A percentile compares a stretch with the other conserved stretches of the same genome.
These are phyloP conservation scores for Zonotrichia albicollis DNA, from an alignment of 2,797 vertebrate genomes.

Conservation along the genomic window DNA sequence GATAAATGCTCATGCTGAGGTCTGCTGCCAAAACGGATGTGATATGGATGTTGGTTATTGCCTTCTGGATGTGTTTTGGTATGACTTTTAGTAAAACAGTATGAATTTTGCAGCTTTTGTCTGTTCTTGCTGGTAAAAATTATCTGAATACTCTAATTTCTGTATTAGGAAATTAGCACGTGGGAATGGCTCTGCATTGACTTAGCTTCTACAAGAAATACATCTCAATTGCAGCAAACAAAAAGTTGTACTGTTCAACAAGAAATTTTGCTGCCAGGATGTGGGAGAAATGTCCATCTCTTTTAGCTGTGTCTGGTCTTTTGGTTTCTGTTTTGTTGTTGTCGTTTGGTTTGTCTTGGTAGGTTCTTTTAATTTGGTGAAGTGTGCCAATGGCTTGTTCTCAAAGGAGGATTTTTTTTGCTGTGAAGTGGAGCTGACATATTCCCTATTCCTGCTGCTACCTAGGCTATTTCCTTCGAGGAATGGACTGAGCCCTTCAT, in stretches of 20 bases:
- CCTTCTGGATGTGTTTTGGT: neutral
- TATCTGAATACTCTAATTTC: neutral
- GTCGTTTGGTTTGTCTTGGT: neutral
- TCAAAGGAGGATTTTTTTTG: neutral
- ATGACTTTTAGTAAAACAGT: neutral
- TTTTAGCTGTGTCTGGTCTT: neutral
- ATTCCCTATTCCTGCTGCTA: neutral
- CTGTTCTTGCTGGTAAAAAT: neutral
- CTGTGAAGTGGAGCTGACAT: neutral
- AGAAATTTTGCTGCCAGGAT: neutral
- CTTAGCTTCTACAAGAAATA: neutral
- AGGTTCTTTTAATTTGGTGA: neutral
- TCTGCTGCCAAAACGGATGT: neutral
- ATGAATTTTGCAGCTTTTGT: neutral
- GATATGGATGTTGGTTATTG: neutral
- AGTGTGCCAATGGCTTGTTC: neutral
- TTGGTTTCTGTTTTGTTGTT: neutral
- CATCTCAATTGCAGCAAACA: neutral
- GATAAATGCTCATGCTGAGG: neutral
- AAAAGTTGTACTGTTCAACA: neutral
- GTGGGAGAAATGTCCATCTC: neutral
- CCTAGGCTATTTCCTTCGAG: neutral
- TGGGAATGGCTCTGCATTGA: neutral
- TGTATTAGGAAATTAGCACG: neutral
- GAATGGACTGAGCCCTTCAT: neutral